phyloP scores from a whole-genome alignment of 2,797 vertebrate species.

The Decapterus maruadsi region DNA sequence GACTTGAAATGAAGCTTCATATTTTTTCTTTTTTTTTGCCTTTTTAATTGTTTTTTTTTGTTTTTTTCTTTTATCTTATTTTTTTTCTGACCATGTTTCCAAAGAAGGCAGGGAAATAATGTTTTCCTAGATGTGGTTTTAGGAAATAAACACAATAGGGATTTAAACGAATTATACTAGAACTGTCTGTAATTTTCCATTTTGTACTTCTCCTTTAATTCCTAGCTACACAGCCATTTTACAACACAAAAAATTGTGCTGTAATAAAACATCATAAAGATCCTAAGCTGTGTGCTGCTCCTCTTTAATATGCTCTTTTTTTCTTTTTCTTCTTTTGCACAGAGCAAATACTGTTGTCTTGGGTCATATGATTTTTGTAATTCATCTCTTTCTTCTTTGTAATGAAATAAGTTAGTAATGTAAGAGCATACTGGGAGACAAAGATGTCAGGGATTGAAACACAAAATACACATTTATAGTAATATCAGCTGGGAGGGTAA shows the following conservation, averaged over 20 bases:
- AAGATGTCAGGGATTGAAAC: background rate
- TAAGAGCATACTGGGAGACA: background rate
- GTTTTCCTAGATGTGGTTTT: conserved; percentile 83
- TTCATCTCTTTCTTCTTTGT: background rate
- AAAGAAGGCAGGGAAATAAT: conserved; percentile 77
- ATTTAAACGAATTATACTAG: conserved; percentile 84
- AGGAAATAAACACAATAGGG: conserved; percentile 82
- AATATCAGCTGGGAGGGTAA: no score
- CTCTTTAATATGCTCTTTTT: conserved; percentile 12
- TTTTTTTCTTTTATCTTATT: conserved; percentile 14
- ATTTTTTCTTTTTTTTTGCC: conserved; percentile 5
- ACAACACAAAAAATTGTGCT: conserved; percentile 87
- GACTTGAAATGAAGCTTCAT: conserved; percentile 61
- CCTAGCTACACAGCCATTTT: conserved; percentile 88
- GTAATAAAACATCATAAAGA: conserved; percentile 88
- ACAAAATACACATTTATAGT: background rate
- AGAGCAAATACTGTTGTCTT: background rate
- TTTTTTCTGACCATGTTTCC: conserved; percentile 75
- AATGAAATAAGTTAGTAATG: background rate
- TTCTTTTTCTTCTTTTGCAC: background rate
- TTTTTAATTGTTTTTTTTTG: background rate
- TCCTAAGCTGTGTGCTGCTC: conserved; percentile 47
- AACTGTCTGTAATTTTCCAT: conserved; percentile 86
- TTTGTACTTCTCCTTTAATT: conserved; percentile 88
- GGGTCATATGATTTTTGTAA: background rate